Evolutionary conservation across 2,888 invertebrate species (phyloP), one percentile per base, ranked within the genome.

Genomic region (Gisinianus flammeolus): DNA sequence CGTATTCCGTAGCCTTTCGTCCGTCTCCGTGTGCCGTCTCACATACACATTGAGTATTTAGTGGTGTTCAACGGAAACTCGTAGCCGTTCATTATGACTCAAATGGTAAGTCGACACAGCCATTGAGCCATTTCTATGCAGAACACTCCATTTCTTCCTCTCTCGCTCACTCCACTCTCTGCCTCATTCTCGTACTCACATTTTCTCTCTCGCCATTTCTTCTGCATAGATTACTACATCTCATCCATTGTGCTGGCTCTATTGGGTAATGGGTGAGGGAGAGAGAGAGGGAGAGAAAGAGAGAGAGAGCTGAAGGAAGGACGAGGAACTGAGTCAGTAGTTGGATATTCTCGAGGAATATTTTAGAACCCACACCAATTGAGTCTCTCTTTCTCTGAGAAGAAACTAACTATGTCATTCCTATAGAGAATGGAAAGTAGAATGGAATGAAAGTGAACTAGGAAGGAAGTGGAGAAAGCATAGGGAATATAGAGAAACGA

Each of bases 61-160:
- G 4, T 56, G 56, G 19, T 19, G 22, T 22, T 56, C 56, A 4
- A 56, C 4, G 56, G 56, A 56, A 56, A 56, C 56, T 56, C 22
- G 56, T 56, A 56, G n/a, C 56, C 56, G n/a, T 56, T 56, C 56
- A 56, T 56, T 56, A 56, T n/a, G 52, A 12, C 52, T 44, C 52
- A 16, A 44, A 44, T 44, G 8, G 52, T 44, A n/a, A n/a, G n/a
- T 44, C 52, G 52, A 44, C 52, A 8, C 52, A 44, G 16, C 52
- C 16, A 44, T 12, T 44, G 4, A 56, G 19, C 5, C 56, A n/a
- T 56, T 12, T 56, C 56, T 22, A 22, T 22, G 56, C 56, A 56
- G 56, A 19, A 19, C 22, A 19, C 22, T 56, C 56, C 56, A 4
- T 22, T 4, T 12, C 56, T 56, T 22, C 22, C 16, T 4, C 56